Evolutionary conservation across 2,888 invertebrate species (phyloP), one percentile per base, ranked within the genome.

Genomic region (Julus scanicus): DNA sequence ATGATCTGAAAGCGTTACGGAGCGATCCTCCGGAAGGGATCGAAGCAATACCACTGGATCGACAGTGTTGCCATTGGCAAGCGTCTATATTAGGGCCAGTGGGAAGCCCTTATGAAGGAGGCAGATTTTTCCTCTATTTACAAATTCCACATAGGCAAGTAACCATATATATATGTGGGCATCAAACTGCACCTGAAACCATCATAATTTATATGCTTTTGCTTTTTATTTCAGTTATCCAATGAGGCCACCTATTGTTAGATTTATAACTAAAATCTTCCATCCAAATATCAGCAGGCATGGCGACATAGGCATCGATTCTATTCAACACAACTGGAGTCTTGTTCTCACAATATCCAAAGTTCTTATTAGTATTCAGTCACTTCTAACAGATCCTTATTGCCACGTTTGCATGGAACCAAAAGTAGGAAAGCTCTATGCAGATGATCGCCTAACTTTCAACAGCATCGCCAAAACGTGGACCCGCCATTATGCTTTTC

Each of bases 241-340:
- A 0, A 95, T 98, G 95, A 94, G 95, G 90, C 98, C 98, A 20
- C 98, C 98, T 0, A 95, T 96, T 88, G 97, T 98, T 0, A 94
- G 97, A 37, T 98, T 98, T 93, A 94, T 98, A 89, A 98, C 98
- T 0, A 97, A 96, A 92, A 96, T 98, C 90, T 94, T 97, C 91
- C 98, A 98, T 93, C 98, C 98, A 8, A 98, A 98, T 93, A 96
- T 98, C 88, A 97, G 97, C 3, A 94, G 98, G 0, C 98, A 98
- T 92, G 98, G 98, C 2, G 98, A 98, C 93, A 97, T 98, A 86
- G 98, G 98, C 89, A 96, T 98, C 90, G 98, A 98, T 93, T 97
- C 97, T 13, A 97, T 98, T 90, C 96, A 97, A 91, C 97, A 97
- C 93, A 98, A 98, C 93, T 98, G 98, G 98, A 97, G 97, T n/a